These are phyloP conservation scores for Diarsia dahlii DNA, from an alignment of 2,888 invertebrate genomes.

Conservation along the genomic window DNA sequence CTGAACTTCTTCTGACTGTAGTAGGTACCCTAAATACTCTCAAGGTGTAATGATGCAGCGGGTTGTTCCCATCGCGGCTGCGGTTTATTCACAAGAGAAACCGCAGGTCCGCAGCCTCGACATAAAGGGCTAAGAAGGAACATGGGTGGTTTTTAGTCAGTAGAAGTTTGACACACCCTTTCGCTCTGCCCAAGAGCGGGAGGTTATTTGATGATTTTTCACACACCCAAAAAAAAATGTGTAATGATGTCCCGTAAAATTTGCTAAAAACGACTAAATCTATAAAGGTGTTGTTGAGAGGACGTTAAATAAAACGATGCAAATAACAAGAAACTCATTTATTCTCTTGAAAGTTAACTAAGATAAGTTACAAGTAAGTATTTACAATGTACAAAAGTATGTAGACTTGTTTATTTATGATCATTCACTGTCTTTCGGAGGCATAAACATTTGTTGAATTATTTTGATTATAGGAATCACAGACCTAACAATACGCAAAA, in stretches of 20 bases:
- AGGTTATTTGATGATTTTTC: too few relatives aligned
- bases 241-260: not conserved
- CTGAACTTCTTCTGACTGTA: too few relatives aligned
- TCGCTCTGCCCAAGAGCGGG: too few relatives aligned
- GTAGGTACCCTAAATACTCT: too few relatives aligned
- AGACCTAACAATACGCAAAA: not conserved
- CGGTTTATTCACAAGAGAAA: too few relatives aligned
- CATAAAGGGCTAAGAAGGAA: too few relatives aligned
- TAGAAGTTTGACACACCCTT: too few relatives aligned
- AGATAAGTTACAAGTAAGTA: conserved; percentile 56
- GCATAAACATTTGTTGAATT: conserved; percentile 9
- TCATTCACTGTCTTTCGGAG: conserved; percentile 33
- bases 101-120: too few relatives aligned
- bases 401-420: conserved; percentile 10
- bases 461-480: conserved; percentile 7
- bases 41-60: too few relatives aligned
- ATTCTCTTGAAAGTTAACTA: conserved; percentile 50
- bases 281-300: not conserved
- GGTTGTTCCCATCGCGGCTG: too few relatives aligned
- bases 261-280: not conserved
- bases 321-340: conserved; percentile 59
- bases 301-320: conserved; percentile 32
- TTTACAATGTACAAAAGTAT: conserved; percentile 59
- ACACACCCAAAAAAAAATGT: too few relatives aligned
- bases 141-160: too few relatives aligned